Evolutionary conservation across 2,797 vertebrate species (phyloP).

Genomic region (Halcyon badia): DNA sequence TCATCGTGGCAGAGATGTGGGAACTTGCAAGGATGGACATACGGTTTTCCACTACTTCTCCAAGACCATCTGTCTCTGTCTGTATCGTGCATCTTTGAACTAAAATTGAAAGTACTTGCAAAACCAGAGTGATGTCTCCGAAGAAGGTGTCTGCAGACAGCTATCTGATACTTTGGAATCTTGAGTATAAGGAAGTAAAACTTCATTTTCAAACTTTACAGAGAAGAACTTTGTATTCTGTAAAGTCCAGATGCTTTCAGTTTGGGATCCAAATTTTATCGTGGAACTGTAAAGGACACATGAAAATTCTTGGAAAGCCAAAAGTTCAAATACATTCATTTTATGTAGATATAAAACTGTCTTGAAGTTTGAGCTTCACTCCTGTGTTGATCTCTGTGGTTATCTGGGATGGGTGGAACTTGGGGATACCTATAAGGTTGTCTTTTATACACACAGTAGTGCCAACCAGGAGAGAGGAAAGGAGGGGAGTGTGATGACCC

Average conservation of each 20-base stretch:
- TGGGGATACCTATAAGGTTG: neutral
- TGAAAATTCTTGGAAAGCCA: neutral
- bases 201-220: neutral
- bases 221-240: neutral
- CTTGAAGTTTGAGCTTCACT: neutral
- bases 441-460: neutral
- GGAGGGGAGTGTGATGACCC: neutral
- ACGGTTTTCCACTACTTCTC: neutral
- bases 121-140: neutral
- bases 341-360: neutral
- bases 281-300: neutral
- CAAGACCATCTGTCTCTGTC: neutral
- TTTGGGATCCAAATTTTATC: neutral
- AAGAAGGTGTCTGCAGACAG: neutral
- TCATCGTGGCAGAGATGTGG: neutral
- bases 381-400: neutral
- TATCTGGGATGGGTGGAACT: neutral
- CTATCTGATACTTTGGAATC: neutral
- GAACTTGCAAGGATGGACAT: neutral
- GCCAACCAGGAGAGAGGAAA: neutral
- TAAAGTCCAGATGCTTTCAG: neutral
- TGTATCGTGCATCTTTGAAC: neutral
- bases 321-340: neutral
- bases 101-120: neutral
- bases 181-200: neutral